Percentiles rank a stretch among this genome's conserved stretches.
These are phyloP conservation scores for Rhinichthys osculus DNA, from an alignment of 2,797 vertebrate genomes.

Conservation along the genomic window DNA sequence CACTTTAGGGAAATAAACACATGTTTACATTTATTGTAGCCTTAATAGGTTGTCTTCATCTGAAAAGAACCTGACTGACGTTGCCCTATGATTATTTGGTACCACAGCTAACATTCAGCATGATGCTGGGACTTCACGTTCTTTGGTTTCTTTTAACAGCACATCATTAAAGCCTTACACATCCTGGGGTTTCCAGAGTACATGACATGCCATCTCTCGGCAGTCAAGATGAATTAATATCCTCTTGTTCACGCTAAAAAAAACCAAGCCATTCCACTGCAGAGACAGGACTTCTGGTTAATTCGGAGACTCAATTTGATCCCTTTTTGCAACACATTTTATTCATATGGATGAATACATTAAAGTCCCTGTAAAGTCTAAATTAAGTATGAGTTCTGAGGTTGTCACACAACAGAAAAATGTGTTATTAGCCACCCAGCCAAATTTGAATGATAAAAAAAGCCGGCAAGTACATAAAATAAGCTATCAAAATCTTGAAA, in stretches of 20 bases:
- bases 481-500: too few relatives aligned
- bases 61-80: conserved; percentile 42
- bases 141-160: conserved; percentile 41
- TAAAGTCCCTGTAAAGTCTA: too few relatives aligned
- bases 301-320: conserved; percentile 3
- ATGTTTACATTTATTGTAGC: conserved; percentile 43
- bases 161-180: conserved; percentile 38
- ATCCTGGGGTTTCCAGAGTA: conserved; percentile 20
- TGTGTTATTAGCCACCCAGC: too few relatives aligned
- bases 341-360: not conserved
- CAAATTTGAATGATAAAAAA: too few relatives aligned
- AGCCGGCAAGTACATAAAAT: too few relatives aligned
- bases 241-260: conserved; percentile 37
- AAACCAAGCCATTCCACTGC: not conserved
- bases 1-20: not conserved
- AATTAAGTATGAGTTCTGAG: too few relatives aligned
- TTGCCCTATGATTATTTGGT: conserved; percentile 59
- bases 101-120: conserved; percentile 61
- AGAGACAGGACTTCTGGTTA: conserved; percentile 11
- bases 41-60: conserved; percentile 46
- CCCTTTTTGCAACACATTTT: conserved; percentile 17
- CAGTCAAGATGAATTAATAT: conserved; percentile 56
- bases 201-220: conserved; percentile 21
- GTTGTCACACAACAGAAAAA: too few relatives aligned
- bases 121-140: conserved; percentile 1